These are phyloP conservation scores for Tiliacea citrago DNA, from an alignment of 2,888 invertebrate genomes.

Conservation along the genomic window DNA sequence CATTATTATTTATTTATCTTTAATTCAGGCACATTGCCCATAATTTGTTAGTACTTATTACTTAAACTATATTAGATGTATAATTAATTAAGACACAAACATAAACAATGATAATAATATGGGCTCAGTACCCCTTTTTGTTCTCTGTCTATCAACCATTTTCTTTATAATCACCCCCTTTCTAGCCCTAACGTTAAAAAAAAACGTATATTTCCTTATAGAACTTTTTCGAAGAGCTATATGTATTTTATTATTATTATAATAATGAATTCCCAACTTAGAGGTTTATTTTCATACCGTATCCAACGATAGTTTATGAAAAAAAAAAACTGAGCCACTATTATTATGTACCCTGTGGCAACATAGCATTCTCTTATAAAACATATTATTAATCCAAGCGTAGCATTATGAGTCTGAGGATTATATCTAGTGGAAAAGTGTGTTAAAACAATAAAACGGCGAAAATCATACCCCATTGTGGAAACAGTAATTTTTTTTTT, in stretches of 20 bases:
- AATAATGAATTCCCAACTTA: not conserved
- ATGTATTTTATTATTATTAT: not conserved
- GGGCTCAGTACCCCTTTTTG: not conserved
- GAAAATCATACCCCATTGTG: slow-evolving; percentile 11
- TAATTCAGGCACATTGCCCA: too few species aligned
- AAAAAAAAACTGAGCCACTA: too few species aligned
- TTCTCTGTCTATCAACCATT: not conserved
- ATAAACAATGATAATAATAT: too few species aligned
- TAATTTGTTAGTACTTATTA: too few species aligned
- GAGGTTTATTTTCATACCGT: not conserved
- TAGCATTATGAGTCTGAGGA: not conserved
- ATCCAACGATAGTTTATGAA: not conserved
- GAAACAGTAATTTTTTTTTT: too few species aligned
- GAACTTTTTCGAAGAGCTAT: not conserved
- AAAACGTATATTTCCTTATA: too few species aligned
- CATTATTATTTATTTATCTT: too few species aligned
- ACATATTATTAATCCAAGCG: slow-evolving; percentile 8
- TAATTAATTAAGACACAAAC: too few species aligned
- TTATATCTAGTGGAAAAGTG: slow-evolving; percentile 28
- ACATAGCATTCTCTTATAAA: not conserved
- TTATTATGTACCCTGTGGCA: not conserved
- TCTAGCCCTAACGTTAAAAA: not conserved
- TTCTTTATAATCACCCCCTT: not conserved
- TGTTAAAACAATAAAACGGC: slow-evolving; percentile 17
- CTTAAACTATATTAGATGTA: too few species aligned